phyloP scores from a whole-genome alignment of 2,888 invertebrate genomes.

The Cerastis rubricosa region DNA sequence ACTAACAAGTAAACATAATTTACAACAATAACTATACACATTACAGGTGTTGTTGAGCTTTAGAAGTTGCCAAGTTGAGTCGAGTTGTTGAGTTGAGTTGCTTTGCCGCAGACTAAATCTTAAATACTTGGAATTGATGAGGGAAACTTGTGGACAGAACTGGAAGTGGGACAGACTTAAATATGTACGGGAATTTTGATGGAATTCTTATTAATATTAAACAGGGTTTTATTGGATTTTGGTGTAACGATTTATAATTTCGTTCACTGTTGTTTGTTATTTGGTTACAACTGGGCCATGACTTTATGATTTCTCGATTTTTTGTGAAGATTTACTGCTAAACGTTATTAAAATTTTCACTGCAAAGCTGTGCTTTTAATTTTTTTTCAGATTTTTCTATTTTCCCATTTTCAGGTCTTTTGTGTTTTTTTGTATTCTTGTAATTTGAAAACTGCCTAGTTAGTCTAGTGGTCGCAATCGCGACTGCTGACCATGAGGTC shows the following conservation, averaged over 20 bases:
- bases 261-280: not conserved
- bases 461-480: too few species aligned
- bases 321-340: not conserved
- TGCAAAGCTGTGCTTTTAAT: too few species aligned
- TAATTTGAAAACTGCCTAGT: too few species aligned
- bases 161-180: constrained; percentile 35
- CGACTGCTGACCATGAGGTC: too few species aligned
- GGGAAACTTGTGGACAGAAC: constrained; percentile 46
- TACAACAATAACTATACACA: constrained; percentile 37
- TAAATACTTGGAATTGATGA: constrained; percentile 63
- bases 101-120: constrained; percentile 39
- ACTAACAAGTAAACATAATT: constrained; percentile 34
- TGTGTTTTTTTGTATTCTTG: too few species aligned
- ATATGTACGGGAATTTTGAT: constrained; percentile 26
- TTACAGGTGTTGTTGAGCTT: constrained; percentile 50
- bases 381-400: too few species aligned
- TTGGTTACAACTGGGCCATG: not conserved
- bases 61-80: constrained; percentile 41
- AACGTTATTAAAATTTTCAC: not conserved
- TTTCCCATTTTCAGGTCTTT: too few species aligned
- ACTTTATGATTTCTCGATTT: not conserved
- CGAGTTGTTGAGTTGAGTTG: constrained; percentile 31
- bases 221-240: constrained; percentile 23
- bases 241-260: constrained; percentile 13
- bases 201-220: constrained; percentile 38